phyloP scores from a whole-genome alignment of 2,113 vertebrate genomes.

The Sylvia atricapilla region DNA sequence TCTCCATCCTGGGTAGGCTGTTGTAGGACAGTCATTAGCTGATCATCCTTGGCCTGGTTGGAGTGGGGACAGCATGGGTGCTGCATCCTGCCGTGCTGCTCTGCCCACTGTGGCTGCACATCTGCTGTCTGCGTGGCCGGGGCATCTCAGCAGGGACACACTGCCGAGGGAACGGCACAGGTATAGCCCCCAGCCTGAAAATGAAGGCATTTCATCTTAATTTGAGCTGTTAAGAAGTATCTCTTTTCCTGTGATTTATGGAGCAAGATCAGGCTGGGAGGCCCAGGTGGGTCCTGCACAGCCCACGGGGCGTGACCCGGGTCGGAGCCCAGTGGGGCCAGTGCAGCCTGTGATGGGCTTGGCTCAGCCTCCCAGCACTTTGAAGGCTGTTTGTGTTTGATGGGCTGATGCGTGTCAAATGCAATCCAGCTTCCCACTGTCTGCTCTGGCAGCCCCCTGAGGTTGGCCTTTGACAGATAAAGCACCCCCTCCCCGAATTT shows the following conservation, averaged over 20 bases:
- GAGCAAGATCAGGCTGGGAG: background rate
- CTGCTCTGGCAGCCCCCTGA: constrained; percentile 63
- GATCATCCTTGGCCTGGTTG: background rate
- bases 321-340: constrained; percentile 49
- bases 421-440: constrained; percentile 70
- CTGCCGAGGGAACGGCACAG: constrained; percentile 68
- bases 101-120: background rate
- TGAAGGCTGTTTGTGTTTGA: constrained; percentile 69
- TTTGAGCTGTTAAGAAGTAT: constrained; percentile 82
- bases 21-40: background rate
- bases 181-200: constrained; percentile 76
- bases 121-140: accelerated
- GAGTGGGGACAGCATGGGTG: background rate
- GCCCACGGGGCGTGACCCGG: constrained; percentile 33
- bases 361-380: constrained; percentile 35
- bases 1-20: background rate
- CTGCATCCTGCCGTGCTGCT: background rate
- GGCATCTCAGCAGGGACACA: constrained; percentile 10
- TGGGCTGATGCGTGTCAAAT: constrained; percentile 72
- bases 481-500: constrained; percentile 62
- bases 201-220: constrained; percentile 83
- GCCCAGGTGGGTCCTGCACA: background rate
- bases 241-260: constrained; percentile 80
- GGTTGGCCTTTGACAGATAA: constrained; percentile 65
- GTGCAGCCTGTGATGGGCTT: background rate